Base-by-base conservation (phyloP, 2,113 vertebrate species). In the Ascaphus truei region DNA sequence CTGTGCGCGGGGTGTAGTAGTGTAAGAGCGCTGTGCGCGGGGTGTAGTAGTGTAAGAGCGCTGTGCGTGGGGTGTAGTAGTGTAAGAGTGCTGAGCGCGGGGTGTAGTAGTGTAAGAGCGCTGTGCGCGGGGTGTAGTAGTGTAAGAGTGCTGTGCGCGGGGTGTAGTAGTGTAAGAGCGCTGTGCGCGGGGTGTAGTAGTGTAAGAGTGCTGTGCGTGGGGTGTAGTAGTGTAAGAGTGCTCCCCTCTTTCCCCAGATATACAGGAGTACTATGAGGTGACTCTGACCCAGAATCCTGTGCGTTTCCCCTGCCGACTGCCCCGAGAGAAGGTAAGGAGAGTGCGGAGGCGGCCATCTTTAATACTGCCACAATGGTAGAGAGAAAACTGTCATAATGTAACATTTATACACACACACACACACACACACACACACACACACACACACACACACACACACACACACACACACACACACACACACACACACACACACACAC, bases 211-310 rank as follows among this genome's bases (percentile, higher is more conserved):
- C 12, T 26, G 23, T 1, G 48, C 2, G 3, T 2, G 23, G 48
- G 22, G 22, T n/a, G n/a, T n/a, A n/a, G 48, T 10, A 13, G 22
- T 26, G 20, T 51, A 23, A 23, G 48, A 26, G 48, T 26, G 20
- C 48, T 12, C n/a, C 20, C 26, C n/a, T 45, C 12, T 20, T 11
- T 50, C 31, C 10, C 8, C 60, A 62, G 60, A 62, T 62, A 62
- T 62, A 7, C 60, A 62, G 43, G 60, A 62, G 34, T 62, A 62
- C 22, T 62, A 62, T 23, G 60, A 62, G 29, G n/a, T 48, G 18
- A 45, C 31, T 9, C 29, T 62, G 26, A 50, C 41, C 18, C 20
- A 33, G 6, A 22, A 18, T 2, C 27, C 27, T 23, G 8, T 7
- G 3, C 7, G 18, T 10, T 33, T 18, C 4, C 13, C 25, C 2